Base-by-base conservation (phyloP, 2,113 vertebrate species). In the Pollimyrus isidori region DNA sequence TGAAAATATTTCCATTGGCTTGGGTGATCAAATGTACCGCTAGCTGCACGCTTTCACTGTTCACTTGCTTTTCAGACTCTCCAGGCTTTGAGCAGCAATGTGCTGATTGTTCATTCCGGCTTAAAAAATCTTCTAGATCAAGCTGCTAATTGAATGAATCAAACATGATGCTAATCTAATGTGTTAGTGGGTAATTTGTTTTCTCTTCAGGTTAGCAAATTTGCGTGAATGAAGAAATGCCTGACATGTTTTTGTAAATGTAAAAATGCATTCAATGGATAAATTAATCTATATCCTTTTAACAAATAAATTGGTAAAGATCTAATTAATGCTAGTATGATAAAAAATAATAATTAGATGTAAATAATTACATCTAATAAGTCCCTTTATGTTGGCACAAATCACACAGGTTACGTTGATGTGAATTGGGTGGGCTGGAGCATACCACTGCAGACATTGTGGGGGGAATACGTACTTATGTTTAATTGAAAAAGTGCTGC, bases 381-480 rank as follows among this genome's bases (percentile, higher is more conserved):
- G 82, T 94, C 95, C 91, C 94, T 91, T 95, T 94, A 96, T 92
- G 93, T 93, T 91, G 95, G 95, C 95, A 95, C 95, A 95, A 96
- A 95, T 96, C 96, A 95, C 94, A 94, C 95, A 94, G 92, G 91
- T 93, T 94, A 93, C 92, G 94, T 76, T 39, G 11, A 39, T 15
- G 69, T 39, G 30, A 15, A 39, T 39, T 4, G 69, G 30, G 69
- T 65, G n/a, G 62, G 62, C 23, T 65, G 62, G 62, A 65, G 0
- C 1, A n/a, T 65, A 65, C 62, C 62, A 65, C 9, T 1, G 10
- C 62, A 65, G 30, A 39, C 21, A 39, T 6, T 30, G 11, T 76
- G 13, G 30, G 69, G 69, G 69, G 15, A 30, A 76, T 76, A 76
- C 4, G 5, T 39, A 76, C 4, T 30, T 19, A 76, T 39, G 26